Evolutionary conservation across 2,113 vertebrate species (phyloP).

Genomic region (Mesitornis unicolor): DNA sequence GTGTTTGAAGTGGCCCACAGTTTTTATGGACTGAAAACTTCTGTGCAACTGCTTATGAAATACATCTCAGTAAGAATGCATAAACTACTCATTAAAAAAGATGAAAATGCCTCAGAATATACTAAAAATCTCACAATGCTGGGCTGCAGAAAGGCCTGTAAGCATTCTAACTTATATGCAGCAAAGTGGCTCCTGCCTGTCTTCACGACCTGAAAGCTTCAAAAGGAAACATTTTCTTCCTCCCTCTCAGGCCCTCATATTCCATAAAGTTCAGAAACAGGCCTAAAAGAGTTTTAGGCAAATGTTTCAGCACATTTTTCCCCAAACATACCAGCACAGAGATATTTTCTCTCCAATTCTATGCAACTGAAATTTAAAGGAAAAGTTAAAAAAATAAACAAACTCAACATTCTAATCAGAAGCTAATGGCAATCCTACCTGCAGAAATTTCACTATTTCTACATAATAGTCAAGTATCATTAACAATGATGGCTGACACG

Average conservation of each 20-base stretch:
- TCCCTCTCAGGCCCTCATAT: neutral
- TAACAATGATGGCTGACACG: neutral
- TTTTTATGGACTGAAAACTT: neutral
- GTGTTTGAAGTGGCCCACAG: neutral
- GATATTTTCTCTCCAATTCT: neutral
- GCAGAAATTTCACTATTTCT: neutral
- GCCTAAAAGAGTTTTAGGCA: neutral
- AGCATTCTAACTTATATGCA: neutral
- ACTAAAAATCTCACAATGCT: neutral
- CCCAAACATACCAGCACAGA: neutral
- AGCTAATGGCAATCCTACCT: neutral
- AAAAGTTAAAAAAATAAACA: neutral
- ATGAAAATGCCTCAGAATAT: neutral
- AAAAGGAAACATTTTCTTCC: neutral
- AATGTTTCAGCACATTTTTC: neutral
- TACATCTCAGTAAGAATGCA: neutral
- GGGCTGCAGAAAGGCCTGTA: neutral
- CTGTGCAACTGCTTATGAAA: neutral
- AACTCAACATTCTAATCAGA: neutral
- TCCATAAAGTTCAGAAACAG: neutral
- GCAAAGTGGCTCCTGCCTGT: neutral
- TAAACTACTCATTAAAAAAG: neutral
- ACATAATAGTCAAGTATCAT: neutral
- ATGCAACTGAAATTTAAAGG: neutral
- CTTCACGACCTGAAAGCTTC: neutral